Conservation (phyloP, 1,140 invertebrate genomes). For the Varroa destructor region DNA sequence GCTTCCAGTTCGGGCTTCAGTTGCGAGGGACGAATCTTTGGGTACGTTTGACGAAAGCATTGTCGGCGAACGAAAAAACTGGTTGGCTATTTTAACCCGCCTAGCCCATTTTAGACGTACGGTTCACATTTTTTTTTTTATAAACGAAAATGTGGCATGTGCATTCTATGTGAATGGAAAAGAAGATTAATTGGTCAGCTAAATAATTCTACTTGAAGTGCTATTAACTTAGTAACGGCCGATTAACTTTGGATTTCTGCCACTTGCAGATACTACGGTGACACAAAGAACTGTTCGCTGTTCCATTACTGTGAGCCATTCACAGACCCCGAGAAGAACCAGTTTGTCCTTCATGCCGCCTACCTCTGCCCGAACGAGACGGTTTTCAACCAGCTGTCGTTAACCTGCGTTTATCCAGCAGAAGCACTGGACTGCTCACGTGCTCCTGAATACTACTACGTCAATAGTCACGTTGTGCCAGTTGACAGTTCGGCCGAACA, state of each 20-base stretch:
- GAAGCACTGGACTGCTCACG: slow-evolving; percentile 42
- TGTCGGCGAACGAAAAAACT: not conserved
- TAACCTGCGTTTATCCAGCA: slow-evolving; percentile 37
- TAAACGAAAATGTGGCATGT: too few species aligned
- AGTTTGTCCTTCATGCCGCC: slow-evolving; percentile 32
- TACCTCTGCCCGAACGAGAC: slow-evolving; percentile 36
- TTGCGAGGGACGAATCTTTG: slow-evolving; percentile 24
- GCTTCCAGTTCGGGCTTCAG: slow-evolving; percentile 12
- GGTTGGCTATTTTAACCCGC: too few species aligned
- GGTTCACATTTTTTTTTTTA: too few species aligned
- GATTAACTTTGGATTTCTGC: not conserved
- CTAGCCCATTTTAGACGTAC: too few species aligned
- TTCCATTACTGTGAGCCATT: slow-evolving; percentile 32
- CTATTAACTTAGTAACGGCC: too few species aligned
- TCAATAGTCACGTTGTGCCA: slow-evolving; percentile 29
- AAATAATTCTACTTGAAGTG: too few species aligned
- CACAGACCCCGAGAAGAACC: slow-evolving; percentile 27
- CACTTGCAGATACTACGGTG: slow-evolving; percentile 30
- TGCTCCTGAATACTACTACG: slow-evolving; percentile 37
- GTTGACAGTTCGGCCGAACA: slow-evolving; percentile 23
- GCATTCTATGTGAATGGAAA: too few species aligned
- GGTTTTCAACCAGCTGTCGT: slow-evolving; percentile 35
- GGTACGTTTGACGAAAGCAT: not conserved
- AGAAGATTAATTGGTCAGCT: too few species aligned
- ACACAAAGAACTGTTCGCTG: slow-evolving; percentile 31